These are phyloP conservation scores for Drosophila ficusphila DNA, from an alignment of 1,140 invertebrate species.

Conservation along the genomic window DNA sequence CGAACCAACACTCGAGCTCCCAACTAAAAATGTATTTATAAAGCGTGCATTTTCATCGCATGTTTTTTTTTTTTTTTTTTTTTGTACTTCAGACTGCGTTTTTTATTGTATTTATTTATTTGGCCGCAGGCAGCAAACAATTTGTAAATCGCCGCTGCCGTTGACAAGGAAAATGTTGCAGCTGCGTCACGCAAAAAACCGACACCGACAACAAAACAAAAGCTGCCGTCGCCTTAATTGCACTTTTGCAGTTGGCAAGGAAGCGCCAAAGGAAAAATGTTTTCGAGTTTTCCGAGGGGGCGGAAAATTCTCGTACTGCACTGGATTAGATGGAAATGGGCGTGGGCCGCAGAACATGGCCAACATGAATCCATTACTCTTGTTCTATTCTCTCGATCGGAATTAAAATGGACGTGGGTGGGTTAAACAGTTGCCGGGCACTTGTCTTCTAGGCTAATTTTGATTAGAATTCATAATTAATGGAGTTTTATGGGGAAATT, in stretches of 20 bases:
- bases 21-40: constrained; percentile 57
- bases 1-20: background rate
- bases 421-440: background rate
- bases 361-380: constrained; percentile 27
- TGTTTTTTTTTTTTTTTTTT: background rate
- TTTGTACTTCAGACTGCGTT: background rate
- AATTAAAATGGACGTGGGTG: background rate
- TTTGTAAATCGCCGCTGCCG: constrained; percentile 54
- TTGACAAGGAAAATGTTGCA: constrained; percentile 78
- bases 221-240: constrained; percentile 58
- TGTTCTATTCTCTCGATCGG: background rate
- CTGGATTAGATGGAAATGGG: constrained; percentile 2
- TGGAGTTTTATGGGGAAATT: background rate
- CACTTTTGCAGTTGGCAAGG: constrained; percentile 26
- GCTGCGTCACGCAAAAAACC: constrained; percentile 60
- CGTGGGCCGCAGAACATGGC: constrained; percentile 14
- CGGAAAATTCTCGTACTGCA: background rate
- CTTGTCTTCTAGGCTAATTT: background rate
- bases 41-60: constrained; percentile 30
- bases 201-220: constrained; percentile 22
- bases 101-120: constrained; percentile 66
- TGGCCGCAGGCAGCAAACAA: constrained; percentile 59
- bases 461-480: background rate
- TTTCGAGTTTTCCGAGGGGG: constrained; percentile 6
- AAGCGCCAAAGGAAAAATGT: constrained; percentile 29